Evolutionary conservation across 2,888 invertebrate genomes (phyloP).

Genomic region (Protula sp.): DNA sequence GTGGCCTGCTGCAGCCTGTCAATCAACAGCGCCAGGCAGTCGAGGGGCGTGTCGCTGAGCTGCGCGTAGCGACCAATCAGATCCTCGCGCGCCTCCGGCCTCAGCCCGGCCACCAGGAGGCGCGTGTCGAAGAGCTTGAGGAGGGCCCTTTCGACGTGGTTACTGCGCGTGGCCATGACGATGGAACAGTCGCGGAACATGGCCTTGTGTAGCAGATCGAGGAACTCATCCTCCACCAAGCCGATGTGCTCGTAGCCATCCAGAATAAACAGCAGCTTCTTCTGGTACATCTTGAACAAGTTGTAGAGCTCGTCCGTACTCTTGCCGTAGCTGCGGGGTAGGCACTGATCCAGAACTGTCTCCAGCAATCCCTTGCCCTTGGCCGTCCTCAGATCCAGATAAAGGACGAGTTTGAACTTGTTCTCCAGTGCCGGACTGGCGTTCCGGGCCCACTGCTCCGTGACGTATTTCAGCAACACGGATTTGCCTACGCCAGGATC

Average conservation of each 20-base stretch:
- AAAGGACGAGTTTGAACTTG: conserved; percentile 7
- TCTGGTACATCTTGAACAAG: conserved; percentile 30
- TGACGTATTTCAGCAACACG: conserved; percentile 32
- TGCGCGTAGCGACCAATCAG: conserved; percentile 6
- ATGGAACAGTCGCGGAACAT: conserved; percentile 28
- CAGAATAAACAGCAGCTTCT: conserved; percentile 33
- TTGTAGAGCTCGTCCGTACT: conserved; percentile 32
- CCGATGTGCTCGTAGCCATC: conserved; percentile 35
- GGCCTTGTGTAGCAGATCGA: conserved; percentile 27
- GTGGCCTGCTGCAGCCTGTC: neutral
- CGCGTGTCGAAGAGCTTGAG: conserved; percentile 11
- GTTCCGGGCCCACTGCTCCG: conserved; percentile 35
- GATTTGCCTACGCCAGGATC: conserved; percentile 43
- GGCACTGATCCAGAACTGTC: conserved; percentile 29
- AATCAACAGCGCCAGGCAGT: neutral
- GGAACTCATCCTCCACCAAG: conserved; percentile 9
- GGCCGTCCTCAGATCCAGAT: neutral
- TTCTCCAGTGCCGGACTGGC: neutral
- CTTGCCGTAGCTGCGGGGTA: conserved; percentile 31
- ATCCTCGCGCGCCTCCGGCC: conserved; percentile 5
- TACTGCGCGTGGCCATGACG: conserved; percentile 29
- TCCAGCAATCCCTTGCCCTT: conserved; percentile 4
- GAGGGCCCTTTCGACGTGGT: neutral
- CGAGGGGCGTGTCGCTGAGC: conserved; percentile 2
- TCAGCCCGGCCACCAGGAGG: conserved; percentile 13